Conservation (phyloP, 2,888 invertebrate species). For the Gasteruption jaculator region DNA sequence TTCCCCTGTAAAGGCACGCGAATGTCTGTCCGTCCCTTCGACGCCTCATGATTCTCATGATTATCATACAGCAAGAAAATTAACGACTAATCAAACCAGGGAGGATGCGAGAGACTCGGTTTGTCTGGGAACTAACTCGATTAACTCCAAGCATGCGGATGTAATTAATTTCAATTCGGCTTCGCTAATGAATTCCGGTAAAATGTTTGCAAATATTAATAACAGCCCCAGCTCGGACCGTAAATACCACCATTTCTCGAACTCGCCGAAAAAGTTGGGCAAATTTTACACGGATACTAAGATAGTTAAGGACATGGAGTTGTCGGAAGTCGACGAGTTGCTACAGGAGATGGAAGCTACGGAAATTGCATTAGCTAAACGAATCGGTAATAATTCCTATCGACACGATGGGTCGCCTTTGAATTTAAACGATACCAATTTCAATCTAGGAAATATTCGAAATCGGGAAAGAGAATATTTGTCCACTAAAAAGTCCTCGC, state of each 20-base stretch:
- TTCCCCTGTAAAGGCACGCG: conserved; percentile 34
- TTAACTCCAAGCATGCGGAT: conserved; percentile 15
- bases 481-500: too few relatives aligned
- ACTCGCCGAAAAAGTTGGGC: conserved; percentile 19
- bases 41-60: conserved; percentile 42
- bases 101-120: too few relatives aligned
- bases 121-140: too few relatives aligned
- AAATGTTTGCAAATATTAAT: too few relatives aligned
- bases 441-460: too few relatives aligned
- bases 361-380: conserved; percentile 44
- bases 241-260: conserved; percentile 17
- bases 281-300: conserved; percentile 28
- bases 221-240: too few relatives aligned
- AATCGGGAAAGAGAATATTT: too few relatives aligned
- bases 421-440: too few relatives aligned
- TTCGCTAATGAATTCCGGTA: conserved; percentile 22
- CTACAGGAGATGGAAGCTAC: conserved; percentile 50
- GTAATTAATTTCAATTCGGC: conserved; percentile 16
- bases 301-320: conserved; percentile 39
- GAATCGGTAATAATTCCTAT: conserved; percentile 27
- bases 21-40: conserved; percentile 39
- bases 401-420: too few relatives aligned
- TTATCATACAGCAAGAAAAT: too few relatives aligned
- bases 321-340: conserved; percentile 49
- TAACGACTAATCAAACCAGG: neutral